Conservation (phyloP, 2,888 invertebrate species). For the Taenaris catops region DNA sequence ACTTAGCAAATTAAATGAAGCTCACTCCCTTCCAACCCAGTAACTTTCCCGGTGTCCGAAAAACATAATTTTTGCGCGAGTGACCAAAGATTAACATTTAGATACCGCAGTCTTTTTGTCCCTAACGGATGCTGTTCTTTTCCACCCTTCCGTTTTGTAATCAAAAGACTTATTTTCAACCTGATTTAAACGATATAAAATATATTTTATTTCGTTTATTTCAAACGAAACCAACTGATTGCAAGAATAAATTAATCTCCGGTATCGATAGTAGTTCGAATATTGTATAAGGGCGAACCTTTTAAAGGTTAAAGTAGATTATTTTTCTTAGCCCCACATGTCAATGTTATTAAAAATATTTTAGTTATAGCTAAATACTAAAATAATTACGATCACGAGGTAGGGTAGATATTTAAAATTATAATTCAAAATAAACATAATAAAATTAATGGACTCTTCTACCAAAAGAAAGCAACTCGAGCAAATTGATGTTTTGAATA, state of each 20-base stretch:
- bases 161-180: constrained; percentile 25
- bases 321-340: no score
- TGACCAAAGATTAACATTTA: constrained; percentile 77
- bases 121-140: constrained; percentile 50
- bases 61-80: constrained; percentile 78
- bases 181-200: constrained; percentile 16
- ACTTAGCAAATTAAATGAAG: constrained; percentile 50
- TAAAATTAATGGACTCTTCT: constrained; percentile 38
- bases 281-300: no score
- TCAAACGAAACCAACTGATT: no score
- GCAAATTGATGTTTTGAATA: constrained; percentile 78
- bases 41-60: constrained; percentile 59
- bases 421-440: constrained; percentile 32
- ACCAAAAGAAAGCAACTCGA: constrained; percentile 60
- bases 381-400: no score
- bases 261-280: no score
- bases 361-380: no score
- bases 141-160: constrained; percentile 32
- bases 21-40: constrained; percentile 55
- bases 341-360: no score
- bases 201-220: no score
- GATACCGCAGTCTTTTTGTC: constrained; percentile 69
- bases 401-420: constrained; percentile 6
- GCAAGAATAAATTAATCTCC: no score
- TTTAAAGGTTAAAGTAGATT: no score